Conservation (phyloP, 23 tunicate genomes). For the Botrylloides violaceus region DNA sequence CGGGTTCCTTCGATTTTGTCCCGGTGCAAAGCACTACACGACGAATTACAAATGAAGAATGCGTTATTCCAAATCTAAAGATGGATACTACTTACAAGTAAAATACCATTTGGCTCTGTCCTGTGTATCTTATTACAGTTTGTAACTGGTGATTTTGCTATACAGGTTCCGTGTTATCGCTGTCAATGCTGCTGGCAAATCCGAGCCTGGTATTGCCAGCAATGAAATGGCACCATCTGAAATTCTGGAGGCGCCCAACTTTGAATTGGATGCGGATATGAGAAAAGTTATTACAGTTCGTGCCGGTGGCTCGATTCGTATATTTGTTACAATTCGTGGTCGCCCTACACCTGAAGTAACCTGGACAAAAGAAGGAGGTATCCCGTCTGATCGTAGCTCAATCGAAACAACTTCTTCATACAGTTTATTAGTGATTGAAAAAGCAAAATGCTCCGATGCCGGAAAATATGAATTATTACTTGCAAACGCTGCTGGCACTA, state of each 20-base stretch:
- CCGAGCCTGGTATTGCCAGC: conserved; percentile 61
- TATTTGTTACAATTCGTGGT: conserved; percentile 36
- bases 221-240: conserved; percentile 44
- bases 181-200: conserved; percentile 63
- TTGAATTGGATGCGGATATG: conserved; percentile 24
- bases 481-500: conserved; percentile 27
- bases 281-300: conserved; percentile 13
- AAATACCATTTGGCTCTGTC: neutral
- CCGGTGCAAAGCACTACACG: conserved; percentile 34
- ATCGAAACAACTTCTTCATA: conserved; percentile 81
- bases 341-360: conserved; percentile 71
- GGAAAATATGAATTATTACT: conserved; percentile 24
- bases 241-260: conserved; percentile 20
- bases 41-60: conserved; percentile 25
- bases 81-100: conserved; percentile 63
- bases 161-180: conserved; percentile 68
- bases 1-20: conserved; percentile 54
- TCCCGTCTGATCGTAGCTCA: conserved; percentile 46
- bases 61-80: conserved; percentile 35
- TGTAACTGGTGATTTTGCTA: no score
- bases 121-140: neutral
- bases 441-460: conserved; percentile 23
- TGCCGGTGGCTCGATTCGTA: conserved; percentile 39
- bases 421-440: conserved; percentile 24
- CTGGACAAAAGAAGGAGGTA: conserved; percentile 94